Percentiles rank a stretch among this genome's conserved stretches.
phyloP scores from a whole-genome alignment of 2,113 vertebrate species.

The Scalopus aquaticus region DNA sequence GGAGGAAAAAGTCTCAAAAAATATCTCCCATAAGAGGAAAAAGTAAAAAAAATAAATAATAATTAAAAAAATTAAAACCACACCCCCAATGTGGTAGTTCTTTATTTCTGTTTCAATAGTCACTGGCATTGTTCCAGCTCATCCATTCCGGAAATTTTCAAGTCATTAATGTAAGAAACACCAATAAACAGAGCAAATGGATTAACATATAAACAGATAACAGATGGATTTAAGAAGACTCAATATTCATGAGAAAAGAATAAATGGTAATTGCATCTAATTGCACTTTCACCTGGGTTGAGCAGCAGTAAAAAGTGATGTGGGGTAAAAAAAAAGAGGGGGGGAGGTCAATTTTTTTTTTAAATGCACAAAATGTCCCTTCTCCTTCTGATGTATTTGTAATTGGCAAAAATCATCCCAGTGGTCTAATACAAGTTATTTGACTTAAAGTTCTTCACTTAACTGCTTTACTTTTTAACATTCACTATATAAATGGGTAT shows the following conservation, averaged over 20 bases:
- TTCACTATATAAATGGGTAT: neutral
- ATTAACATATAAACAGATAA: slow-evolving; percentile 57
- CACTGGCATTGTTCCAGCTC: neutral
- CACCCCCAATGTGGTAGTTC: neutral
- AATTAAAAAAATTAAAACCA: neutral
- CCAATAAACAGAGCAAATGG: neutral
- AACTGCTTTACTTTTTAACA: neutral
- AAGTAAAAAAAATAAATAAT: neutral
- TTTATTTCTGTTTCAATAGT: neutral
- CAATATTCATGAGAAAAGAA: slow-evolving; percentile 31
- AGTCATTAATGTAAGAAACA: neutral
- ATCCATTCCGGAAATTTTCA: neutral
- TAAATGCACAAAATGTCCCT: neutral
- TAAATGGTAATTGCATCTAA: neutral
- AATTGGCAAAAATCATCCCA: neutral
- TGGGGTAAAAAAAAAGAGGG: neutral
- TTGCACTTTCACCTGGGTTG: neutral
- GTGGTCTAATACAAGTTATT: neutral
- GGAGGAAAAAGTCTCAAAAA: neutral
- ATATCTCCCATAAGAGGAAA: neutral
- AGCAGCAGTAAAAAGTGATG: neutral
- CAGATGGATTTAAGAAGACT: slow-evolving; percentile 56
- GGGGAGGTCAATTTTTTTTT: no score
- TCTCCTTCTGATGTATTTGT: neutral
- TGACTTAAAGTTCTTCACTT: neutral